Conservation (phyloP, 2,888 invertebrate genomes). For the Pseudeuparius sepicola region DNA sequence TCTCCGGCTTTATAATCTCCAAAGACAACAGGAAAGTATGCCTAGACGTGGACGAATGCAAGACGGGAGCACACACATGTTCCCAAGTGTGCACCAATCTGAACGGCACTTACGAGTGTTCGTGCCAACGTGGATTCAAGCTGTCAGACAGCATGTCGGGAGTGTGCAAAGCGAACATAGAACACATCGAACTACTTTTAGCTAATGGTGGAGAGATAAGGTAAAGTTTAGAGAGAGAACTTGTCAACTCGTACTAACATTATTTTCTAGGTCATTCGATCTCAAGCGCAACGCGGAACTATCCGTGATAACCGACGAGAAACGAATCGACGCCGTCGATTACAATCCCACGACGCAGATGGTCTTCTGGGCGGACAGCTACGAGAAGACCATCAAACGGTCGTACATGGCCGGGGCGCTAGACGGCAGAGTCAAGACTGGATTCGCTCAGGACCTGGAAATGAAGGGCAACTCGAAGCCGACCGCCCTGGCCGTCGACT, state of each 20-base stretch:
- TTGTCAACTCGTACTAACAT: too few species aligned
- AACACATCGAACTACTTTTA: conserved; percentile 59
- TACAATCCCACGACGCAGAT: conserved; percentile 76
- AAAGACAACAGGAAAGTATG: conserved; percentile 73
- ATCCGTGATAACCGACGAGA: conserved; percentile 73
- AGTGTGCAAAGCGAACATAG: conserved; percentile 64
- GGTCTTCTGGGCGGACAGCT: conserved; percentile 93
- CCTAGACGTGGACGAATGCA: conserved; percentile 84
- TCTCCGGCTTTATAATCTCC: conserved; percentile 74
- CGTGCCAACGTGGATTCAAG: conserved; percentile 74
- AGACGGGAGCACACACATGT: conserved; percentile 73
- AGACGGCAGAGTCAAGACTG: conserved; percentile 66
- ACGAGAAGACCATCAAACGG: conserved; percentile 81
- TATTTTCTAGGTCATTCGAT: conserved; percentile 61
- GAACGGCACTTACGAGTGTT: conserved; percentile 82
- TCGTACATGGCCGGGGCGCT: conserved; percentile 80
- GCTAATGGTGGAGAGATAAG: conserved; percentile 83
- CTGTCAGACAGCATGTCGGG: conserved; percentile 68
- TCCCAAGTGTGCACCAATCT: conserved; percentile 88
- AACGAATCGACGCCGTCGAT: conserved; percentile 85
- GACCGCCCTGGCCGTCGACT: conserved; percentile 85
- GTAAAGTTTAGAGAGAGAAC: too few species aligned
- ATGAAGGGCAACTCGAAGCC: conserved; percentile 78
- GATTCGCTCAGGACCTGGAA: conserved; percentile 78
- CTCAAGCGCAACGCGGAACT: conserved; percentile 55